Percentiles rank a stretch among this genome's conserved stretches.
Evolutionary conservation across 2,113 vertebrate species (phyloP).

Genomic region (Crotalus helleri): DNA sequence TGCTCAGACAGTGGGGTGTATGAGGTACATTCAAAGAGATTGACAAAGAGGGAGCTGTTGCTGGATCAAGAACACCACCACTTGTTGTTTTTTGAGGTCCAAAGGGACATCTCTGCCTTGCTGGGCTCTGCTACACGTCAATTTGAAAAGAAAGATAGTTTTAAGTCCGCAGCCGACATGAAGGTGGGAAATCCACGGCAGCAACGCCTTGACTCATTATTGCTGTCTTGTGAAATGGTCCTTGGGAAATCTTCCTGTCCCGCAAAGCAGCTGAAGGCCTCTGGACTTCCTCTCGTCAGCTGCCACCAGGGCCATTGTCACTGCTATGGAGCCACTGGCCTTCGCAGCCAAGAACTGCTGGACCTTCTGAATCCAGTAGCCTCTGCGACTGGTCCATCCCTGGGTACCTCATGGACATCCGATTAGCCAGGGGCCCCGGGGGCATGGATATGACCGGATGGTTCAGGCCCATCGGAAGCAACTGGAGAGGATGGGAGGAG

Average conservation of each 20-base stretch:
- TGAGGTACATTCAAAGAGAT: neutral
- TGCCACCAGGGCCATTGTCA: neutral
- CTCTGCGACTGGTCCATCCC: neutral
- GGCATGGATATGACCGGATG: neutral
- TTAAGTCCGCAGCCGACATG: neutral
- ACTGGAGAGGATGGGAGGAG: neutral
- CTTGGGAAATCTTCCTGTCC: neutral
- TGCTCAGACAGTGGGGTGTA: no score
- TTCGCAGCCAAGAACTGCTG: accelerated
- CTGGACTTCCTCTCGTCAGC: neutral
- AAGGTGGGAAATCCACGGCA: neutral
- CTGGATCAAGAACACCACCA: no score
- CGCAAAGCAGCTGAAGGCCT: no score
- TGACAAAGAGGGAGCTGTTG: no score
- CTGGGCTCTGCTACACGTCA: neutral
- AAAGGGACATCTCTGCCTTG: neutral
- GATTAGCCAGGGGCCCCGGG: neutral
- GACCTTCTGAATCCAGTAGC: neutral
- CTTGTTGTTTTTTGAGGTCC: neutral
- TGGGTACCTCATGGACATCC: neutral
- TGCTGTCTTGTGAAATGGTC: neutral
- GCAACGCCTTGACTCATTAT: neutral
- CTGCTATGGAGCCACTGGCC: neutral
- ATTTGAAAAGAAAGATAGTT: neutral
- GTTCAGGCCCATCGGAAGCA: neutral